These are phyloP conservation scores for Heterodera carotae DNA, from an alignment of 1,140 invertebrate genomes.

Conservation along the genomic window DNA sequence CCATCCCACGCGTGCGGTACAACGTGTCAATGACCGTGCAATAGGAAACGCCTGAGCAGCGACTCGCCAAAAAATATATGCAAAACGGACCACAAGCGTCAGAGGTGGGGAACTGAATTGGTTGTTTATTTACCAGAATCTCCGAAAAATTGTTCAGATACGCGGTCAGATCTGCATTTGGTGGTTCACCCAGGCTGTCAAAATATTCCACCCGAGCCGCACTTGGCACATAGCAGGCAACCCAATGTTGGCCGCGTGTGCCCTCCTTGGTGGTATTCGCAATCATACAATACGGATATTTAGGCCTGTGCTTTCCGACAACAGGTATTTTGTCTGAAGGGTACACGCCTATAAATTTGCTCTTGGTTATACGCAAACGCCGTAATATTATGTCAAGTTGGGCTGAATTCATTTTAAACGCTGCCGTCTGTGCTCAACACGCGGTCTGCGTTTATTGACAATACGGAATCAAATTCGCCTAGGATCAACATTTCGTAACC, in stretches of 20 bases:
- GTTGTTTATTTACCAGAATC: constrained; percentile 8
- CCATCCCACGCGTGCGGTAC: too few species aligned
- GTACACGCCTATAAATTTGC: constrained; percentile 20
- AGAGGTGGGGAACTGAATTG: background rate
- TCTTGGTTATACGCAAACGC: constrained; percentile 6
- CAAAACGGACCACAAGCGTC: constrained; percentile 20
- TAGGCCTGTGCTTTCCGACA: background rate
- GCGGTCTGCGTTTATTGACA: constrained; percentile 35
- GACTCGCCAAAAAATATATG: constrained; percentile 1
- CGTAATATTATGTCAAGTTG: constrained; percentile 18
- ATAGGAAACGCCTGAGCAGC: background rate
- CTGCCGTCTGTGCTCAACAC: constrained; percentile 32
- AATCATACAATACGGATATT: constrained; percentile 27
- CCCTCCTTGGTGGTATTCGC: constrained; percentile 15
- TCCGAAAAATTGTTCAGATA: background rate
- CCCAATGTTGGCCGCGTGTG: constrained; percentile 18
- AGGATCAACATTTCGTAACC: constrained; percentile 33
- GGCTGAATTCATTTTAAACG: constrained; percentile 30
- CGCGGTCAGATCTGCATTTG: constrained; percentile 6
- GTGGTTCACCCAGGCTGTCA: constrained; percentile 13
- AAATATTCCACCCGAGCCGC: constrained; percentile 19
- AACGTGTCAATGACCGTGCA: background rate
- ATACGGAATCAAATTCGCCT: constrained; percentile 37
- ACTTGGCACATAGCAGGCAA: background rate
- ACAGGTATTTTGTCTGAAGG: constrained; percentile 26